Conservation (phyloP, 2,113 vertebrate species). For the Mungos mungo region DNA sequence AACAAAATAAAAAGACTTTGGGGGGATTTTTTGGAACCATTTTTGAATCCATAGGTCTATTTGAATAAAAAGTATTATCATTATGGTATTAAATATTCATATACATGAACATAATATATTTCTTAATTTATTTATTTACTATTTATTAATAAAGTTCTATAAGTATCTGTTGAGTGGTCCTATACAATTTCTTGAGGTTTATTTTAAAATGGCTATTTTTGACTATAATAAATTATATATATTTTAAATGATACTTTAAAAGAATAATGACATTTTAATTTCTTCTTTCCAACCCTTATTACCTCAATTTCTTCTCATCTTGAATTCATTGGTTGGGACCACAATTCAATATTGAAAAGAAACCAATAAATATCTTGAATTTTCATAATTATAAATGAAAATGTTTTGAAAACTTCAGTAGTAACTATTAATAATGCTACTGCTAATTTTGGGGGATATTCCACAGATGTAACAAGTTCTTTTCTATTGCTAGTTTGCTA, state of each 20-base stretch:
- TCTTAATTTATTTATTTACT: conserved; percentile 19
- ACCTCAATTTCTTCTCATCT: background rate
- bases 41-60: conserved; percentile 2
- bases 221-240: background rate
- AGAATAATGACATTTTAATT: background rate
- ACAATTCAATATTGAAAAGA: background rate
- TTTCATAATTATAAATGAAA: conserved; percentile 29
- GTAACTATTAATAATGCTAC: background rate
- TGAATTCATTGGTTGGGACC: background rate
- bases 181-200: background rate
- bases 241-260: background rate
- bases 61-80: background rate
- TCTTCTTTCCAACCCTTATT: background rate
- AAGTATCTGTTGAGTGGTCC: background rate
- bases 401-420: background rate
- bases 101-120: background rate
- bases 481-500: background rate
- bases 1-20: background rate
- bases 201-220: background rate
- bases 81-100: background rate
- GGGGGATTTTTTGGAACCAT: background rate
- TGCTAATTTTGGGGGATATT: background rate
- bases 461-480: background rate
- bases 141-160: background rate
- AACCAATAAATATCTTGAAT: background rate